Evolutionary conservation across 2,888 invertebrate species (phyloP), one percentile per base, ranked within the genome.

Genomic region (Drosophila robusta): DNA sequence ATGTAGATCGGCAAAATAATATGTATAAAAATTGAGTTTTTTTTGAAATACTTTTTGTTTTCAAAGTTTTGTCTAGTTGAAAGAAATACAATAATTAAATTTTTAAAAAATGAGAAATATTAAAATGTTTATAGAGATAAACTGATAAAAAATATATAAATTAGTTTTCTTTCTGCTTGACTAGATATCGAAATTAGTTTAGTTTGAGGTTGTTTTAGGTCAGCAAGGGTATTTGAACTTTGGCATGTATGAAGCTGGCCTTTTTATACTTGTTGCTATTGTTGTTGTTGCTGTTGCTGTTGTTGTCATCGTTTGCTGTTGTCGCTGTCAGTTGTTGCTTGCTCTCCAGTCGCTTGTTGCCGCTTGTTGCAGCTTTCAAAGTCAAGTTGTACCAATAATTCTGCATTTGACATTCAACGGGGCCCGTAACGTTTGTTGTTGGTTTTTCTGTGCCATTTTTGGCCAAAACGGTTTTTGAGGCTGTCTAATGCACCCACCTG

Each of bases 401-500:
- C 85, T 82, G 80, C 80, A 84, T 86, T 87, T 87, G 85, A 86
- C 85, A 86, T 82, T 87, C 87, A 76, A 80, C 70, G 78, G 72
- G 50, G 29, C 49, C 57, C 56, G 68, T 58, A 57, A 29, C 63
- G 52, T 70, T 22, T 68, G 67, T 57, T 70, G 51, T 38, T 69
- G 7, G 22, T 65, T 73, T 46, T 51, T 55, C 34, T 69, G 55
- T 75, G 45, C 66, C 66, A 58, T 76, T 70, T 69, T 69, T 22
- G 71, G 69, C 60, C 73, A 75, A 84, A 85, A 87, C 84, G 79
- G 79, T 84, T 84, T 75, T 66, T 78, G 68, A 65, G 62, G 52
- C 39, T 52, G 34, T 26, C 29, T 36, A 4, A 32, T 16, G 18
- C 41, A 14, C 44, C 29, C 9, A 7, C 0, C 16, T 7, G 1